Conservation (phyloP, 1,140 invertebrate species). For the Dendrolimus punctatus region DNA sequence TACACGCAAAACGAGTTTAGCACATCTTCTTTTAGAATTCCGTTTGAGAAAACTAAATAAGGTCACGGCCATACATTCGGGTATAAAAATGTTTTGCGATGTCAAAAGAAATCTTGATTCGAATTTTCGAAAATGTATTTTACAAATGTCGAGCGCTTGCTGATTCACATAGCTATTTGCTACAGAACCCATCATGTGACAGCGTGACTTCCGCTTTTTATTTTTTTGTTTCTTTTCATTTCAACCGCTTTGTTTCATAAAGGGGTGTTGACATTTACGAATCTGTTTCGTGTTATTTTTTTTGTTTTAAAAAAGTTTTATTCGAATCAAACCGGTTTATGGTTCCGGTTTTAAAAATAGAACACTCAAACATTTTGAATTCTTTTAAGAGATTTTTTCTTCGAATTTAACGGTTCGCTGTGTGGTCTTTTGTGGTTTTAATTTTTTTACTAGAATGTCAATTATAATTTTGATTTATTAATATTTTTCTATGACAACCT, state of each 20-base stretch:
- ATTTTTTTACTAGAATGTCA: slow-evolving; percentile 53
- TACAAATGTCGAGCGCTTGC: too few species aligned
- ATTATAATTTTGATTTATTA: slow-evolving; percentile 68
- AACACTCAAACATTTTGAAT: slow-evolving; percentile 52
- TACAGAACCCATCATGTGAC: too few species aligned
- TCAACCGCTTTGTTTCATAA: slow-evolving; percentile 56
- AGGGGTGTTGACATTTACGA: slow-evolving; percentile 71
- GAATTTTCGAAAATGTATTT: too few species aligned
- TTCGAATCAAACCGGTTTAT: slow-evolving; percentile 61
- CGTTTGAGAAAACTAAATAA: too few species aligned
- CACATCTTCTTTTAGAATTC: too few species aligned
- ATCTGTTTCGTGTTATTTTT: slow-evolving; percentile 52
- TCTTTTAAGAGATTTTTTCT: slow-evolving; percentile 19
- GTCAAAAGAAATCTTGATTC: too few species aligned
- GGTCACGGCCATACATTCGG: too few species aligned
- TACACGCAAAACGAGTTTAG: too few species aligned
- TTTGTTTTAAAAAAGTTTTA: slow-evolving; percentile 55
- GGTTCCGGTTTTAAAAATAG: slow-evolving; percentile 44
- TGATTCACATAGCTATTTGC: too few species aligned
- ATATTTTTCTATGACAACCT: slow-evolving; percentile 36
- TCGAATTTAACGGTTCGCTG: slow-evolving; percentile 63
- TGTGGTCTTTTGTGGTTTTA: slow-evolving; percentile 55
- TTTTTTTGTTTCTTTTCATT: slow-evolving; percentile 44
- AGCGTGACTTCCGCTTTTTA: too few species aligned
- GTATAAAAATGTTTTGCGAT: too few species aligned